Percentiles rank a stretch among this genome's conserved stretches.
These are phyloP conservation scores for Automeris io DNA, from an alignment of 2,888 invertebrate genomes.

Conservation along the genomic window DNA sequence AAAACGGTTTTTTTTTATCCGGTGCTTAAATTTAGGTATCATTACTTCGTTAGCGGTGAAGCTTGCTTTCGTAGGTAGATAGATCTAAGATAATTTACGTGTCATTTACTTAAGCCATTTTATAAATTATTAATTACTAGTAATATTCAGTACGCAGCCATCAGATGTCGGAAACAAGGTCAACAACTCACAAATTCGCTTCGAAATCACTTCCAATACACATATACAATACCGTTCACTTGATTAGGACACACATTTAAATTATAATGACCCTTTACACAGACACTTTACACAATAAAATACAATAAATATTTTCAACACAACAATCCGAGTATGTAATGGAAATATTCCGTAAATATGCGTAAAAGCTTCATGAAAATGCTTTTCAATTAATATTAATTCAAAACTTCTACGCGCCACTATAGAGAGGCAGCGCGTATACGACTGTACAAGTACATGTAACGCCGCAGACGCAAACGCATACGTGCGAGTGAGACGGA, in stretches of 20 bases:
- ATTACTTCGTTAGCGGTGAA: too few relatives aligned
- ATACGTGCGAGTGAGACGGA: conserved; percentile 51
- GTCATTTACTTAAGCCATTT: conserved; percentile 45
- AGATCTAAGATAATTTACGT: conserved; percentile 6
- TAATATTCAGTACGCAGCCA: conserved; percentile 43
- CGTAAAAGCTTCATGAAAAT: neutral
- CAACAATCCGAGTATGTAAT: conserved; percentile 6
- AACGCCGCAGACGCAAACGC: conserved; percentile 56
- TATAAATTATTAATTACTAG: conserved; percentile 56
- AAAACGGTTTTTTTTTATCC: too few relatives aligned
- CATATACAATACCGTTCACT: conserved; percentile 53
- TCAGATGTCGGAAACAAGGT: conserved; percentile 51
- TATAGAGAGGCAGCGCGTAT: conserved; percentile 54
- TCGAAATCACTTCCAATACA: conserved; percentile 51
- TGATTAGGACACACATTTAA: conserved; percentile 41
- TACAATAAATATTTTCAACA: neutral
- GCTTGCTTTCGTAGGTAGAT: too few relatives aligned
- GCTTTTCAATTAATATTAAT: conserved; percentile 18
- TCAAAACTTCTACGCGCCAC: conserved; percentile 46
- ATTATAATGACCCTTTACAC: conserved; percentile 57
- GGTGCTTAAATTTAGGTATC: too few relatives aligned
- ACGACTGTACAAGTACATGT: conserved; percentile 37
- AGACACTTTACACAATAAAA: conserved; percentile 31
- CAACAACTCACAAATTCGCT: conserved; percentile 51
- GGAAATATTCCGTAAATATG: conserved; percentile 12